phyloP scores from a whole-genome alignment of 2,888 invertebrate species.

The Cosmia trapezina region DNA sequence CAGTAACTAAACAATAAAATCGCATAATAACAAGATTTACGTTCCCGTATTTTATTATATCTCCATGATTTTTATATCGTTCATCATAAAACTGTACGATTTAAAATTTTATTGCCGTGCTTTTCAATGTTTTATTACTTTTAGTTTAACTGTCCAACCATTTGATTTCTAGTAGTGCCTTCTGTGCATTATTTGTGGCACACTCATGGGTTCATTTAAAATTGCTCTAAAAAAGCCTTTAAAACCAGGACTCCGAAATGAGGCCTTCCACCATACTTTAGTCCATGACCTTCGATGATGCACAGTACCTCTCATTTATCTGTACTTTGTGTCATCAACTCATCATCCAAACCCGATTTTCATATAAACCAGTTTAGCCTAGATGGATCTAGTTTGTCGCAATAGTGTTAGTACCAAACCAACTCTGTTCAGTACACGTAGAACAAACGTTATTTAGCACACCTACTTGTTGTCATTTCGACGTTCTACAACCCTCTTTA shows the following conservation, averaged over 20 bases:
- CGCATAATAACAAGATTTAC: slow-evolving; percentile 28
- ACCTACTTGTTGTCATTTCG: neutral
- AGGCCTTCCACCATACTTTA: neutral
- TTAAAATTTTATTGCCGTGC: slow-evolving; percentile 22
- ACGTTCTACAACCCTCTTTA: neutral
- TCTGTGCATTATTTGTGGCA: slow-evolving; percentile 30
- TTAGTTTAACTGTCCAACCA: slow-evolving; percentile 9
- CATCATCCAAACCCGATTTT: neutral
- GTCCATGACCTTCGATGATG: neutral
- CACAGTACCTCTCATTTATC: neutral
- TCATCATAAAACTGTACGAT: slow-evolving; percentile 39
- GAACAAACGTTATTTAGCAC: neutral
- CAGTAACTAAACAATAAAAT: slow-evolving; percentile 23
- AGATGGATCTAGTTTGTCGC: slow-evolving; percentile 10
- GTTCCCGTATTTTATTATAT: slow-evolving; percentile 26
- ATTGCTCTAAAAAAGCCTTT: neutral
- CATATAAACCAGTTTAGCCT: neutral
- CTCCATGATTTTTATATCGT: slow-evolving; percentile 38
- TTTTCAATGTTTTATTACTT: slow-evolving; percentile 35
- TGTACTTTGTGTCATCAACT: neutral
- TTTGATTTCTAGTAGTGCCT: slow-evolving; percentile 22
- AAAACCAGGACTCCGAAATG: neutral
- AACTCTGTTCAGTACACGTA: neutral
- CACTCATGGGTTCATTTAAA: neutral
- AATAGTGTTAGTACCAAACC: slow-evolving; percentile 11